A percentile compares a stretch with the other conserved stretches of the same genome.
phyloP scores from a whole-genome alignment of 1,140 invertebrate species.

The Cydia pomonella region DNA sequence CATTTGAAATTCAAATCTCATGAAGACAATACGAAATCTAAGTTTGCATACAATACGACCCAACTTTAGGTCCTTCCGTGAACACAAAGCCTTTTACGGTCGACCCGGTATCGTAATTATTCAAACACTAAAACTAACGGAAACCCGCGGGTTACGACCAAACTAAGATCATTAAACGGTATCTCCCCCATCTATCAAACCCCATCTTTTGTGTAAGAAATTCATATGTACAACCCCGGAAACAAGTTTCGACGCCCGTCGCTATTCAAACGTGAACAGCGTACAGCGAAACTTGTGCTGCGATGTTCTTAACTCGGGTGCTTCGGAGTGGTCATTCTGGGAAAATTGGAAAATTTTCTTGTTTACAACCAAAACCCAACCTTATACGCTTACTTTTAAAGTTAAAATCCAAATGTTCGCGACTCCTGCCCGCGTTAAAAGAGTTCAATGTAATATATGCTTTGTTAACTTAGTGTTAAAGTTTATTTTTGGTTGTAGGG shows the following conservation, averaged over 20 bases:
- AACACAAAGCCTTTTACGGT: slow-evolving; percentile 24
- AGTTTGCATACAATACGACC: neutral
- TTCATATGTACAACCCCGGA: slow-evolving; percentile 63
- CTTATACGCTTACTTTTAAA: slow-evolving; percentile 39
- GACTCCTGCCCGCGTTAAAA: slow-evolving; percentile 44
- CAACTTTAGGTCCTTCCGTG: slow-evolving; percentile 1
- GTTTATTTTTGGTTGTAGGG: slow-evolving; percentile 43
- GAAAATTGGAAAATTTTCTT: slow-evolving; percentile 72
- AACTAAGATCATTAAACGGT: slow-evolving; percentile 79
- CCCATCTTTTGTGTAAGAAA: slow-evolving; percentile 76
- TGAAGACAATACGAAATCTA: neutral
- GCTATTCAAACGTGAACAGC: slow-evolving; percentile 70
- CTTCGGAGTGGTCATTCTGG: slow-evolving; percentile 67
- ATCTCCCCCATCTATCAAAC: slow-evolving; percentile 73
- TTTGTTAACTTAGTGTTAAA: slow-evolving; percentile 35
- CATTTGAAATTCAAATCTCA: neutral
- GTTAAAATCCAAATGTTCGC: slow-evolving; percentile 42
- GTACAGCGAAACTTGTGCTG: slow-evolving; percentile 74
- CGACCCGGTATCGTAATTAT: slow-evolving; percentile 28
- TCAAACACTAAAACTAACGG: slow-evolving; percentile 51
- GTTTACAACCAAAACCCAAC: slow-evolving; percentile 43
- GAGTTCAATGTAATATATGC: slow-evolving; percentile 14
- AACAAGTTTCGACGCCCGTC: slow-evolving; percentile 75
- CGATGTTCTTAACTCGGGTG: slow-evolving; percentile 76
- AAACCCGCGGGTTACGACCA: slow-evolving; percentile 75